Evolutionary conservation across 1,140 invertebrate genomes (phyloP), one percentile per base, ranked within the genome.

Genomic region (Agrypnia vestita): DNA sequence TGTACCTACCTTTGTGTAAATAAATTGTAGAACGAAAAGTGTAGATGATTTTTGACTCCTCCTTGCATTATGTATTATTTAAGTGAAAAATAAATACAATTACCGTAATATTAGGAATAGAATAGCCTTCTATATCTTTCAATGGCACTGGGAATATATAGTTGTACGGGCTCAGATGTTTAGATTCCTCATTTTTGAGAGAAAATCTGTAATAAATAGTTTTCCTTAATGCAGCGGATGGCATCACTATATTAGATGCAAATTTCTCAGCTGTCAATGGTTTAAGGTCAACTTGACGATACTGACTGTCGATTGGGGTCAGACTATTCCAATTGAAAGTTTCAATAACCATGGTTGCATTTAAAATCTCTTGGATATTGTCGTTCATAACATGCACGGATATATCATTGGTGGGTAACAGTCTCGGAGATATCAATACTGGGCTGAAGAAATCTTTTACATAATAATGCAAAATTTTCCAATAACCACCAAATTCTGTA

Each of bases 401-500:
- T 1, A 89, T 84, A 35, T 87, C 84, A 1, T 85, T 85, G 0
- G 84, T 82, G 3, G 84, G 21, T 0, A 78, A 84, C 15, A 86
- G 74, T 12, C 88, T 82, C 4, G 89, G 89, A 4, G 89, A 90
- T n/a, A 90, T 86, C 9, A 90, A 79, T 17, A 90, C 88, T 1
- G 96, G 95, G 0, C 94, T 91, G 84, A 99, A 97, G 83, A 98
- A 98, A 4, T 95, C 90, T 62, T 92, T 91, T 0, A 95, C 95
- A 87, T 93, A 98, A 86, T 99, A 97, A 84, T 99, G 97, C 4
- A 98, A 86, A 92, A 99, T 96, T 90, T 99, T 96, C 95, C 96
- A 97, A 13, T 71, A 91, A 25, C 95, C 95, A 59, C 90, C 91
- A 86, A 92, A 95, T 89, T 97, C 96, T 97, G 86, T 47, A 88